Evolutionary conservation across 2,888 invertebrate genomes (phyloP), one percentile per base, ranked within the genome.

Genomic region (Tinea trinotella): DNA sequence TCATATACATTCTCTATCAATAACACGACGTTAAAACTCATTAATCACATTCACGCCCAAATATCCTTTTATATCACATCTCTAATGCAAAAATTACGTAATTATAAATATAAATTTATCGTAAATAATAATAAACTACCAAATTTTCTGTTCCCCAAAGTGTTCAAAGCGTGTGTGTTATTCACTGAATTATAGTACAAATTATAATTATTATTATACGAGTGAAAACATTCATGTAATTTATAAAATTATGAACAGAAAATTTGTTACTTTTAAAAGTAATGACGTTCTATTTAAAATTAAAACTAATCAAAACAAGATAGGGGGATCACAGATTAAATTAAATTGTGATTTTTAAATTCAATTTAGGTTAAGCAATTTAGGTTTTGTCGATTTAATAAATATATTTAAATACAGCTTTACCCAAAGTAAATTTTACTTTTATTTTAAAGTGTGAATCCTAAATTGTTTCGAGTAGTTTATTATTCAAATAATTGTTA

Each of bases 271-370:
- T 40, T n/a, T 40, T 12, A 2, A 2, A n/a, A 13, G 2, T 15
- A 40, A 40, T 40, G 40, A n/a, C 40, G 40, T 40, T 40, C 15
- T 40, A 40, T 40, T 35, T 40, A 40, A 30, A 30, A 30, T 7
- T n/a, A 30, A n/a, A n/a, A n/a, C n/a, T n/a, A n/a, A n/a, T n/a
- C n/a, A n/a, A n/a, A n/a, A n/a, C n/a, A n/a, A n/a, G n/a, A n/a
- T n/a, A n/a, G n/a, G n/a, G n/a, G n/a, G n/a, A n/a, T n/a, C n/a
- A n/a, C n/a, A n/a, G n/a, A n/a, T n/a, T n/a, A n/a, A n/a, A n/a
- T n/a, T n/a, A n/a, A n/a, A n/a, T n/a, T n/a, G n/a, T n/a, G n/a
- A n/a, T n/a, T n/a, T n/a, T n/a, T n/a, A n/a, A n/a, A n/a, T n/a
- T n/a, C n/a, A n/a, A n/a, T n/a, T n/a, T n/a, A n/a, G n/a, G n/a